These are phyloP conservation scores for Tillus elongatus DNA, from an alignment of 2,888 invertebrate species.

Conservation along the genomic window DNA sequence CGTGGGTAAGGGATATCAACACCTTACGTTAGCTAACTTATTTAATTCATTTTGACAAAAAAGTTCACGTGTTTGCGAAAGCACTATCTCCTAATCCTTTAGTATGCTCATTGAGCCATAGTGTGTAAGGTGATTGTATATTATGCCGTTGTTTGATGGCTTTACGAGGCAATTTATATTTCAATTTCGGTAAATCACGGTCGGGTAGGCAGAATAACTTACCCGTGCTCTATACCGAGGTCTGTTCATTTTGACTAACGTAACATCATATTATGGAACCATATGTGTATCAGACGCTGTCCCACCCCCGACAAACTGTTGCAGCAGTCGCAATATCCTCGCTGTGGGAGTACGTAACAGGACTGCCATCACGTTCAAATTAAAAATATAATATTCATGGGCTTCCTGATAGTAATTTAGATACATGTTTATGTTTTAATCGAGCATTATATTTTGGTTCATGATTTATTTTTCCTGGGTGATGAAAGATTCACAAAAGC, in stretches of 20 bases:
- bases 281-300: neutral
- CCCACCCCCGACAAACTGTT: too few species aligned
- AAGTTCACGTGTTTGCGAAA: too few species aligned
- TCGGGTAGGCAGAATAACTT: conserved; percentile 1
- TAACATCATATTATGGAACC: neutral
- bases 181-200: conserved; percentile 3
- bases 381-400: conserved; percentile 7
- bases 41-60: too few species aligned
- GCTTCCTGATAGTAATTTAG: neutral
- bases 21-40: too few species aligned
- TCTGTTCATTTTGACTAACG: conserved; percentile 3
- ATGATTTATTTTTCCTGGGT: too few species aligned
- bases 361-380: neutral
- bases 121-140: conserved; percentile 3
- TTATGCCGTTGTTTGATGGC: conserved; percentile 3
- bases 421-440: conserved; percentile 5
- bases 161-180: conserved; percentile 1
- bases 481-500: too few species aligned
- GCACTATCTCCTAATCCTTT: too few species aligned
- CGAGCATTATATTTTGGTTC: neutral
- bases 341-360: conserved; percentile 4
- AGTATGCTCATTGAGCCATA: too few species aligned
- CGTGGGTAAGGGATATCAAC: too few species aligned
- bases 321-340: too few species aligned
- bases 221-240: too few species aligned